Evolutionary conservation across 2,797 vertebrate genomes (phyloP).

Genomic region (Pempheris klunzingeri): DNA sequence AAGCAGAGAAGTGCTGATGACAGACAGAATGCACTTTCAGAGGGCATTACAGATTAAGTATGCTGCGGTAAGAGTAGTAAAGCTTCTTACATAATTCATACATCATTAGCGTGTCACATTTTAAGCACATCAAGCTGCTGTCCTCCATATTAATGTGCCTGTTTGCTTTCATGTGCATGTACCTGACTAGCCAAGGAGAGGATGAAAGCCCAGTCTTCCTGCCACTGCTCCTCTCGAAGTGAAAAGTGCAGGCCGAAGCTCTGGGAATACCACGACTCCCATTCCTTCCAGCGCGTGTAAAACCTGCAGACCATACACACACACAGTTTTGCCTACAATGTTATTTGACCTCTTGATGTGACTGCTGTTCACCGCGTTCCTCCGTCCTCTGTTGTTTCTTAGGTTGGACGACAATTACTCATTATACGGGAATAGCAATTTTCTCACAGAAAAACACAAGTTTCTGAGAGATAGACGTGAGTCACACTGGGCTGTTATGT

Average conservation of each 20-base stretch:
- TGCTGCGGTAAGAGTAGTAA: constrained; percentile 30
- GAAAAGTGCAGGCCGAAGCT: constrained; percentile 99
- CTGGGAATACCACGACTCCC: constrained; percentile 99
- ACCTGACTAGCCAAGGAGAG: constrained; percentile 98
- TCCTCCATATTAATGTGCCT: background rate
- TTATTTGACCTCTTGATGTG: constrained; percentile 35
- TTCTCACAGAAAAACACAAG: constrained; percentile 39
- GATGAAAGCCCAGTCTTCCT: constrained; percentile 99
- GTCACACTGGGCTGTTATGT: constrained; percentile 33
- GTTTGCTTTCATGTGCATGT: constrained; percentile 44
- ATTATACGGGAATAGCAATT: constrained; percentile 43
- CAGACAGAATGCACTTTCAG: constrained; percentile 66
- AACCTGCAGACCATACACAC: constrained; percentile 86
- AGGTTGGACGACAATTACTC: constrained; percentile 21
- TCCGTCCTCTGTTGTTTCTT: constrained; percentile 28
- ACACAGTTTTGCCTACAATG: constrained; percentile 37
- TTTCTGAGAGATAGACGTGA: constrained; percentile 38
- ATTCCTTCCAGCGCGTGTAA: constrained; percentile 98
- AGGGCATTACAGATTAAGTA: constrained; percentile 50
- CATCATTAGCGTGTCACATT: constrained; percentile 47
- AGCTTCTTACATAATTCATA: constrained; percentile 68
- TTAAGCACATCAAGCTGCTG: constrained; percentile 42
- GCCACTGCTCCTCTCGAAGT: constrained; percentile 97
- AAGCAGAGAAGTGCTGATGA: constrained; percentile 55
- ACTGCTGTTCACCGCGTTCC: constrained; percentile 15